Percentiles rank a stretch among this genome's conserved stretches.
Conservation (phyloP, 1,140 invertebrate genomes). For the Hyposmocoma kahamanoa region DNA sequence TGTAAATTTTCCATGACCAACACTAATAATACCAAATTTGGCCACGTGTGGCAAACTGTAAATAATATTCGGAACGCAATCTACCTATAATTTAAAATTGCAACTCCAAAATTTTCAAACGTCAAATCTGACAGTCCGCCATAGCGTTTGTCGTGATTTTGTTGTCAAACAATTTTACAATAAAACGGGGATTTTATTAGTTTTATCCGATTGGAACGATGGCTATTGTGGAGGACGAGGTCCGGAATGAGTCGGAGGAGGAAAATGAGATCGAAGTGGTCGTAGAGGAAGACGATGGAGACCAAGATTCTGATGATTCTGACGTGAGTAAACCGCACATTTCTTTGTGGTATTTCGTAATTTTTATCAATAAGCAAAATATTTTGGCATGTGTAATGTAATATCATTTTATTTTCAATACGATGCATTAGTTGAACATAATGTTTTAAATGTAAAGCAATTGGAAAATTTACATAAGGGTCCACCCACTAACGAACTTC, state of each 20-base stretch:
- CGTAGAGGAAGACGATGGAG: constrained; percentile 56
- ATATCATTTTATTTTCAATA: too few relatives aligned
- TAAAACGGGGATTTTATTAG: neutral
- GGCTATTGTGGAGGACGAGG: constrained; percentile 65
- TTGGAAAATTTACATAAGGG: too few relatives aligned
- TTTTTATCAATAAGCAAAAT: too few relatives aligned
- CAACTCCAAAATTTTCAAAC: neutral
- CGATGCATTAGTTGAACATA: too few relatives aligned
- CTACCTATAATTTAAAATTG: neutral
- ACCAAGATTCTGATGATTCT: constrained; percentile 58
- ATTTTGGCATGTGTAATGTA: too few relatives aligned
- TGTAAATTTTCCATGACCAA: too few relatives aligned
- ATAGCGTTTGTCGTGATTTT: constrained; percentile 1
- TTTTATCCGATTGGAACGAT: constrained; percentile 23
- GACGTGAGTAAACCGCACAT: constrained; percentile 37
- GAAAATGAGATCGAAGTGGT: constrained; percentile 65
- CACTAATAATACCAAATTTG: too few relatives aligned
- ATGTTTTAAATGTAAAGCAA: too few relatives aligned
- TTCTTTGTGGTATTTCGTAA: neutral
- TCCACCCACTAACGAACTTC: too few relatives aligned
- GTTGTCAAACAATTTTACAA: constrained; percentile 1
- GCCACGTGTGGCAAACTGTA: too few relatives aligned
- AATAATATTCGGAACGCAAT: neutral
- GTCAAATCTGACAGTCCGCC: constrained; percentile 3
- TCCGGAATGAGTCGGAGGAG: constrained; percentile 62